Conservation (phyloP, 2,888 invertebrate species). For the Ophion ventricosus region DNA sequence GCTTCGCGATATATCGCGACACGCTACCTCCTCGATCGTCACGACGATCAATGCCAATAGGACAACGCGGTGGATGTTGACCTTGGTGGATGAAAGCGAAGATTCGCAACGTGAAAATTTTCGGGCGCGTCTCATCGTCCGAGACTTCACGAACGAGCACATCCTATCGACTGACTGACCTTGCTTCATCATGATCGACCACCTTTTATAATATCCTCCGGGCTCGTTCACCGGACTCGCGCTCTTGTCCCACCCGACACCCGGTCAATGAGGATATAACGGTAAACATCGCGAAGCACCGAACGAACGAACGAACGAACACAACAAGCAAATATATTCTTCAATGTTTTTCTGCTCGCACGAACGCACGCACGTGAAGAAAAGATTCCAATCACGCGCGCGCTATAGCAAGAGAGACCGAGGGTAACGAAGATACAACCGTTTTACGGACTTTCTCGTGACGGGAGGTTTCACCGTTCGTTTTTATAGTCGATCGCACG, state of each 20-base stretch:
- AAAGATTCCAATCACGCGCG: slow-evolving; percentile 57
- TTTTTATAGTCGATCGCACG: slow-evolving; percentile 53
- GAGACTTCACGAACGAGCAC: slow-evolving; percentile 44
- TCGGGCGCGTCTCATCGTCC: slow-evolving; percentile 1
- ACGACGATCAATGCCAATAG: background rate
- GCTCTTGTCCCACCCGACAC: background rate
- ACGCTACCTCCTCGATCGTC: slow-evolving; percentile 28
- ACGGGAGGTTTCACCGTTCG: slow-evolving; percentile 56
- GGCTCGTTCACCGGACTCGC: background rate
- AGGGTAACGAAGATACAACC: background rate
- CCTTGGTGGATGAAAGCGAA: slow-evolving; percentile 40
- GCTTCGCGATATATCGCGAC: slow-evolving; percentile 35
- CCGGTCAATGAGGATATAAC: slow-evolving; percentile 37
- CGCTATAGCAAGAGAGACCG: background rate
- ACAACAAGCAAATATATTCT: background rate
- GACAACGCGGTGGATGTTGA: slow-evolving; percentile 36
- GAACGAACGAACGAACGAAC: background rate
- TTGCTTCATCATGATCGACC: slow-evolving; percentile 22
- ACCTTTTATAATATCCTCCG: slow-evolving; percentile 59
- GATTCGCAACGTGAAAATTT: slow-evolving; percentile 20
- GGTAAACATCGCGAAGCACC: slow-evolving; percentile 36
- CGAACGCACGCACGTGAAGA: slow-evolving; percentile 8
- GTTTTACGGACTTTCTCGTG: background rate
- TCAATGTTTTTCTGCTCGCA: background rate
- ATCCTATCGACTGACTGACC: slow-evolving; percentile 58